Base-by-base conservation (phyloP, 2,797 vertebrate genomes). In the Ciconia nigra region DNA sequence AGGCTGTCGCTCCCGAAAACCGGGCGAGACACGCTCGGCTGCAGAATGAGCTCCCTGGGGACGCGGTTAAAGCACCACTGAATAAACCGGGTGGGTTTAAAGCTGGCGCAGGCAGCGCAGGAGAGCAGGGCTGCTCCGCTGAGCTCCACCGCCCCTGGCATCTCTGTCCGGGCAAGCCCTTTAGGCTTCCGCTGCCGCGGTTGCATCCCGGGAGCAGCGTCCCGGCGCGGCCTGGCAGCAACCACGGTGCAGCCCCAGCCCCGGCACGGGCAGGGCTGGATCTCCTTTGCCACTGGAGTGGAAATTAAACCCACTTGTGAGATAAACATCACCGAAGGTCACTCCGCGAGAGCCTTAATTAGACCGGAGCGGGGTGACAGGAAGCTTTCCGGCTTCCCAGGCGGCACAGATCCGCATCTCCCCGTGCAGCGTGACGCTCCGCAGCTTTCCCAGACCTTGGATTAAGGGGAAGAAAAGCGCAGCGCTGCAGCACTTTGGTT, bases 401-500 rank as follows among this genome's bases (percentile, higher is more conserved):
- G 28, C 2, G 3, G 18, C 54, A 35, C 1, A 1, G 37, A 20
- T 51, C 37, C 16, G 5, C 18, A 8, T 37, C 31, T 21, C 22
- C 33, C 44, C 10, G 1, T 7, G 87, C 79, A 49, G 47, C 11
- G 0, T 4, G 7, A 16, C 1, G n/a, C 87, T 61, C 69, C 17
- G 5, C 70, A 47, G 71, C 63, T 33, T 47, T 63, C 8, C 4
- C 87, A 51, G 87, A 21, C 79, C 79, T 65, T 14, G 87, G 87
- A 62, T 66, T 44, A 19, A 41, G 65, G 54, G 47, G 72, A 19
- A 69, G 87, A 31, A 88, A 74, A 74, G 87, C 37, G 81, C 93
- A 91, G 72, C 69, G 54, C 95, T 89, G 95, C 84, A 94, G 93
- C 84, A 28, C 87, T 91, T 91, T 76, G 95, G 81, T n/a, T 3